These are phyloP conservation scores for Lycaon pictus DNA, from an alignment of 2,113 vertebrate species.

Conservation along the genomic window DNA sequence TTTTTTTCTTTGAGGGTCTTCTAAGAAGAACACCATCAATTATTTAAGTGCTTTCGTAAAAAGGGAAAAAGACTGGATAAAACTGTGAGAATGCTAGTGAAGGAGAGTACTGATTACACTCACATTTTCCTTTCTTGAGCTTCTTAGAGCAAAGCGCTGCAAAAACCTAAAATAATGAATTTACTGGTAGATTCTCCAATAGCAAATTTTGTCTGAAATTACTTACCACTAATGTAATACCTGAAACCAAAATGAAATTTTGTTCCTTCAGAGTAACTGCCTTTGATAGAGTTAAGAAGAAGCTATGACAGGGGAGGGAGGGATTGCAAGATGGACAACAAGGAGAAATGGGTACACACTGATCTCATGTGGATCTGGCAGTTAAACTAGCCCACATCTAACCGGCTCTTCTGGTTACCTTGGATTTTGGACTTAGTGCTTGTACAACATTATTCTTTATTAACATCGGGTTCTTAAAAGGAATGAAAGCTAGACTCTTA, in stretches of 20 bases:
- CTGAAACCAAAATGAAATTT: neutral
- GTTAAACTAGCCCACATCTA: neutral
- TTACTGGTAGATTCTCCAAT: neutral
- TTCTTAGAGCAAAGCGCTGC: slow-evolving; percentile 46
- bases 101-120: neutral
- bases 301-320: neutral
- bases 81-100: neutral
- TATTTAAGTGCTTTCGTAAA: slow-evolving; percentile 14
- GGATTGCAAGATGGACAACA: neutral
- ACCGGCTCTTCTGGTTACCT: neutral
- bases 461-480: neutral
- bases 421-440: neutral
- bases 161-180: slow-evolving; percentile 18
- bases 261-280: neutral
- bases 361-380: neutral
- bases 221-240: neutral
- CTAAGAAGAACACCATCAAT: neutral
- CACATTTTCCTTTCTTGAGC: slow-evolving; percentile 20
- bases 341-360: neutral
- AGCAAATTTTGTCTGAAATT: slow-evolving; percentile 39
- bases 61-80: slow-evolving; percentile 44
- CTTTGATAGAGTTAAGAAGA: neutral
- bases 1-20: slow-evolving; percentile 46
- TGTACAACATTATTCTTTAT: neutral
- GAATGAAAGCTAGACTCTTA: neutral